Evolutionary conservation across 2,888 invertebrate species (phyloP).

Genomic region (Himalopsyche japonica): DNA sequence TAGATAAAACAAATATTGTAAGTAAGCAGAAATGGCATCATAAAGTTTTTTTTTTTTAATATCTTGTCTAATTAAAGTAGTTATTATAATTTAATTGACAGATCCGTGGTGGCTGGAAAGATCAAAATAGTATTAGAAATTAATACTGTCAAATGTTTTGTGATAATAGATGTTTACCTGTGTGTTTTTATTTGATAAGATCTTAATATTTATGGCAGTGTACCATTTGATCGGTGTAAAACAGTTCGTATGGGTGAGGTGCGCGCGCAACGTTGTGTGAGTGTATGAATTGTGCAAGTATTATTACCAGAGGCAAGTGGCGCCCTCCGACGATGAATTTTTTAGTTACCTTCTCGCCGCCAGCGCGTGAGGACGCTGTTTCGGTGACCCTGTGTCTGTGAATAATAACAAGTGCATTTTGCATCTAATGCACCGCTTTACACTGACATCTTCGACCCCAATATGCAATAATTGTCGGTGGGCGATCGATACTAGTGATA

Average conservation of each 20-base stretch:
- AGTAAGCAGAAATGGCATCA: too few relatives aligned
- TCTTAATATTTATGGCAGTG: neutral
- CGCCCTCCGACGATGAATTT: slow-evolving; percentile 25
- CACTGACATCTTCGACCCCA: slow-evolving; percentile 27
- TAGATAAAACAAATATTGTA: too few relatives aligned
- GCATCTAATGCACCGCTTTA: slow-evolving; percentile 27
- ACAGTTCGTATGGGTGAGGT: neutral
- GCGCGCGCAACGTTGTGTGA: slow-evolving; percentile 16
- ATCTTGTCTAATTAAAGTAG: too few relatives aligned
- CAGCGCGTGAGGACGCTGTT: slow-evolving; percentile 22
- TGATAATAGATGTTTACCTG: neutral
- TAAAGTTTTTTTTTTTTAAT: too few relatives aligned
- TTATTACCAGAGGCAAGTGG: slow-evolving; percentile 7
- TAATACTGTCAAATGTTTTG: too few relatives aligned
- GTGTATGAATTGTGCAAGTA: slow-evolving; percentile 19
- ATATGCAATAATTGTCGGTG: slow-evolving; percentile 10
- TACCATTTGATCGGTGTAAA: neutral
- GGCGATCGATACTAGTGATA: neutral
- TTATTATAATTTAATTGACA: too few relatives aligned
- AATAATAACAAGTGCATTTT: slow-evolving; percentile 30
- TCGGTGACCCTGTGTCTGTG: slow-evolving; percentile 20
- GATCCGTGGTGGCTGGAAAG: too few relatives aligned
- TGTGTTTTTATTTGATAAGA: neutral
- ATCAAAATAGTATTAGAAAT: too few relatives aligned
- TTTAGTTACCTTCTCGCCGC: slow-evolving; percentile 31